A percentile compares a stretch with the other conserved stretches of the same genome.
Evolutionary conservation across 2,797 vertebrate genomes (phyloP).

Genomic region (Silurus aristotelis): DNA sequence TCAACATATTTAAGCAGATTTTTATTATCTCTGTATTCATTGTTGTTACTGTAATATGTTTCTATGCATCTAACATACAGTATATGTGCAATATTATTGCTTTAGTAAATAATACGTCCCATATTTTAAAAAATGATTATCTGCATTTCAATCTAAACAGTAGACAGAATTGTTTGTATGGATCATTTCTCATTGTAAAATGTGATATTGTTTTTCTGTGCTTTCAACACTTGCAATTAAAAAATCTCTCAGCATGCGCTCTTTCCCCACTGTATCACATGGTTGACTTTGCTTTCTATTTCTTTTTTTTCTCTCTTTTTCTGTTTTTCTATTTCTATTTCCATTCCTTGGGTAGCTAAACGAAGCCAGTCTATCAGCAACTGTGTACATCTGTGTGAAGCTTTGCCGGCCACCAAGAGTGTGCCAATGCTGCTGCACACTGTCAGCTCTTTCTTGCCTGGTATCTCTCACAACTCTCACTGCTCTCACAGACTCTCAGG

Average conservation of each 20-base stretch:
- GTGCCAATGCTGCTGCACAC: conserved; percentile 97
- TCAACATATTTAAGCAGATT: background rate
- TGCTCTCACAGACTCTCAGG: conserved; percentile 98
- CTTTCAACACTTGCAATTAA: background rate
- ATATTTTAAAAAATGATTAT: background rate
- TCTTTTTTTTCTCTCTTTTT: conserved; percentile 59
- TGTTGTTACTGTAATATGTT: too few relatives aligned
- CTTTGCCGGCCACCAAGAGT: conserved; percentile 97
- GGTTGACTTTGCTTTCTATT: conserved; percentile 35
- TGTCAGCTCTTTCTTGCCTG: conserved; percentile 98
- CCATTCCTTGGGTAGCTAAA: conserved; percentile 88
- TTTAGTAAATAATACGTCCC: background rate
- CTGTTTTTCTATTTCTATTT: conserved; percentile 67
- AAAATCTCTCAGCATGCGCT: conserved; percentile 15
- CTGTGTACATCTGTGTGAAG: conserved; percentile 97
- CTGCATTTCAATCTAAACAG: background rate
- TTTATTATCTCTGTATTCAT: background rate
- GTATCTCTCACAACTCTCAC: conserved; percentile 95
- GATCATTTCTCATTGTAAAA: background rate
- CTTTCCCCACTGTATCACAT: background rate
- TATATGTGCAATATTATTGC: background rate
- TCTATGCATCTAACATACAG: background rate
- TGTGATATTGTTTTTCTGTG: background rate
- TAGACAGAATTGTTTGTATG: background rate
- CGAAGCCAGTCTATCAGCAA: conserved; percentile 99